Conservation (phyloP, 64 coral and sea anemone species). For the Catalaphyllia jardinei region DNA sequence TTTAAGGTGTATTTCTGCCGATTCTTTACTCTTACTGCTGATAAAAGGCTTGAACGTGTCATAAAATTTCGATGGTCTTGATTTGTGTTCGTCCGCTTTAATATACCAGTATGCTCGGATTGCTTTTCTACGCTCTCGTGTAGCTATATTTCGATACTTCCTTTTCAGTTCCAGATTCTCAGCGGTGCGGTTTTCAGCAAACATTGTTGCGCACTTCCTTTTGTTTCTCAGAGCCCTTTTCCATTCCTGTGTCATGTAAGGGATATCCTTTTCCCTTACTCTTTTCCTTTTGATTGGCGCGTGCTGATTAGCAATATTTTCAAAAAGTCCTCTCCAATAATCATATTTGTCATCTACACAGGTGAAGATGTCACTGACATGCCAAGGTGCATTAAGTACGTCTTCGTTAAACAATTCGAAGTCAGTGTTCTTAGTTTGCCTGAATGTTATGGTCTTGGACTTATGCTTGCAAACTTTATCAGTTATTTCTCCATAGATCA, state of each 20-base stretch:
- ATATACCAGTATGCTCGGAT: too few species aligned
- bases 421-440: constrained; percentile 44
- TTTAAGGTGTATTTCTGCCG: too few species aligned
- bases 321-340: constrained; percentile 47
- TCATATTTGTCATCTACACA: constrained; percentile 30
- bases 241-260: constrained; percentile 30
- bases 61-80: too few species aligned
- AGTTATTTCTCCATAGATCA: constrained; percentile 35
- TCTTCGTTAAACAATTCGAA: constrained; percentile 44
- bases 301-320: not conserved
- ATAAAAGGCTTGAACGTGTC: too few species aligned
- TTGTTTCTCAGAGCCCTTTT: constrained; percentile 21
- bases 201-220: constrained; percentile 7
- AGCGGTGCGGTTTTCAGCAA: not conserved
- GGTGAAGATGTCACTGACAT: constrained; percentile 50
- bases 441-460: constrained; percentile 36
- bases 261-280: constrained; percentile 6
- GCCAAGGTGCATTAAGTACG: constrained; percentile 24
- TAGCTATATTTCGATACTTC: too few species aligned
- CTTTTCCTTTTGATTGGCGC: constrained; percentile 11
- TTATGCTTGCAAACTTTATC: constrained; percentile 28
- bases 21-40: too few species aligned
- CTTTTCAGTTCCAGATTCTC: too few species aligned
- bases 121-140: too few species aligned
- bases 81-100: too few species aligned